Base-by-base conservation (phyloP, 1,140 invertebrate species). In the Rhyacophila brunnea region DNA sequence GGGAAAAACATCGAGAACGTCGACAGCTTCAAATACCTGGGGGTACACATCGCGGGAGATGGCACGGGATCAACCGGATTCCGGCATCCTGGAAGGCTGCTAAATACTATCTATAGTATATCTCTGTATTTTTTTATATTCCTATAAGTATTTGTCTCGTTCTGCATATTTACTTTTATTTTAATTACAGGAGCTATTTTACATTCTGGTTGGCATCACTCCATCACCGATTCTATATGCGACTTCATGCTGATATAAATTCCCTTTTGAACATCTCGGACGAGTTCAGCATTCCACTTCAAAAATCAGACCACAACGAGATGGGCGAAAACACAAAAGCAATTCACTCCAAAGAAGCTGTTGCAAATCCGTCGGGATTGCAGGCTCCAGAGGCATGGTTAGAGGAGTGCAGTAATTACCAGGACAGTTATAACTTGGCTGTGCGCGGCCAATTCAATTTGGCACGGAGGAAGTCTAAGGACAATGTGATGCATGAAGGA, bases 211-310 rank as follows among this genome's bases (percentile, higher is more conserved):
- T 89, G 23, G 87, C 86, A 7, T 89, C 87, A 2, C 70, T 89
- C 17, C 88, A 90, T 68, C 88, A 89, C 70, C 83, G 88, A 67
- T 86, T 90, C 69, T 90, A 87, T 74, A 75, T 88, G 59, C 85
- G 86, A 68, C 71, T 89, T 19, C 83, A 86, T 64, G 83, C 85
- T 10, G 86, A 89, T 69, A 81, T 86, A 28, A 85, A 85, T 23
- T 87, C 86, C 36, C 77, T 89, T 28, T 83, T 85, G 67, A 81
- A 82, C 53, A 78, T 90, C 62, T 83, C 85, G 19, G 82, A 84
- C 76, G 86, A 83, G 67, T 71, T 83, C 50, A 81, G 77, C 59
- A 74, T 78, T 42, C 77, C 80, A 3, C 51, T 81, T 19, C 70
- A 70, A 46, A 50, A 58, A 28, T 28, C 9, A 6, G 40, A 35